phyloP scores from a whole-genome alignment of 2,797 vertebrate species.

The Hylomyscus alleni region DNA sequence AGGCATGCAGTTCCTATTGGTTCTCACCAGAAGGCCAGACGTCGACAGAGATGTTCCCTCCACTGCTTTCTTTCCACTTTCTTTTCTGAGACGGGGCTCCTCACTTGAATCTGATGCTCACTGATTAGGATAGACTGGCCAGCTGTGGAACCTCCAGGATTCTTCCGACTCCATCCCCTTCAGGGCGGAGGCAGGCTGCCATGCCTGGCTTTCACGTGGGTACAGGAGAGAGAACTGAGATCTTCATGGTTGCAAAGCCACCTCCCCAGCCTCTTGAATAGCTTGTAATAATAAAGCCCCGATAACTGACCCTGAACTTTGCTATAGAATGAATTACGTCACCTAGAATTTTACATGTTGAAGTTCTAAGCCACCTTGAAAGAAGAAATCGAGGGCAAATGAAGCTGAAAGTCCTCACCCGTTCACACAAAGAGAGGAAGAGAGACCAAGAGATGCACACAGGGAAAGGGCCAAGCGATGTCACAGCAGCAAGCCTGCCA shows the following conservation, averaged over 20 bases:
- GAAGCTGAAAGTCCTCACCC: neutral
- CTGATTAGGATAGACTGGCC: neutral
- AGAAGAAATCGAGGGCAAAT: neutral
- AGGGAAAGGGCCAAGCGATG: neutral
- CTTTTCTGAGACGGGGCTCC: neutral
- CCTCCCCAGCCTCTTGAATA: neutral
- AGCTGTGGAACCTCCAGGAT: too few relatives aligned
- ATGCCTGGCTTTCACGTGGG: neutral
- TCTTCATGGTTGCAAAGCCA: neutral
- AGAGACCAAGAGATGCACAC: neutral
- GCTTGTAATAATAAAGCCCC: conserved; percentile 13
- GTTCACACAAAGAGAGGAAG: neutral
- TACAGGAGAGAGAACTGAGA: neutral
- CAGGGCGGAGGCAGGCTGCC: neutral
- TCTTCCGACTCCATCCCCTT: neutral
- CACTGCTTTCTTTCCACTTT: too few relatives aligned
- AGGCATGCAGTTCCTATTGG: neutral
- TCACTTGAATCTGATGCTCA: neutral
- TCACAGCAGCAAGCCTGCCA: neutral
- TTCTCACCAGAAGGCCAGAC: neutral
- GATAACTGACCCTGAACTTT: neutral
- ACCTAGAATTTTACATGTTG: neutral
- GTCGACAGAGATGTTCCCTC: neutral
- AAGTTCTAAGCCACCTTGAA: neutral
- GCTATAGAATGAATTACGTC: neutral